Evolutionary conservation across 2,113 vertebrate species (phyloP).

Genomic region (Microtus oregoni): DNA sequence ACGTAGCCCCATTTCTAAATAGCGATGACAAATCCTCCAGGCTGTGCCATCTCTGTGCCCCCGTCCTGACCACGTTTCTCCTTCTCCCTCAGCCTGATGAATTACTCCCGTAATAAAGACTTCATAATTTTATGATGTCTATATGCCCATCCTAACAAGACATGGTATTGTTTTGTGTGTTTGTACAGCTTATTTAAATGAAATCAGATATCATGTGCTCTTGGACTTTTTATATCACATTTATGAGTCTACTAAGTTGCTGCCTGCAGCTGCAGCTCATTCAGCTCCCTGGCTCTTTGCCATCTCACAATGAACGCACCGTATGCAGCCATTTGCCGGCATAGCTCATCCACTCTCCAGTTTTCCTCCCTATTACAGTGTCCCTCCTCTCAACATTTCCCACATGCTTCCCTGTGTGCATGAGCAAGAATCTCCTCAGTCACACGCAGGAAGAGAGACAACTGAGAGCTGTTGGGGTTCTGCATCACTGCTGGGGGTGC

Average conservation of each 20-base stretch:
- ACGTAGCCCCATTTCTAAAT: not conserved
- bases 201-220: not conserved
- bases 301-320: not conserved
- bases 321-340: not conserved
- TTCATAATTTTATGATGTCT: not conserved
- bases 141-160: not conserved
- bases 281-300: not conserved
- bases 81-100: not conserved
- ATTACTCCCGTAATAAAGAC: not conserved
- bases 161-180: not conserved
- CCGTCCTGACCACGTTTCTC: not conserved
- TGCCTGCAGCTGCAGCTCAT: not conserved
- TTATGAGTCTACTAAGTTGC: not conserved
- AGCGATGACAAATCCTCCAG: not conserved
- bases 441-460: not conserved
- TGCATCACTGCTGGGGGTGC: not conserved
- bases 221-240: not conserved
- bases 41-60: not conserved
- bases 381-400: not conserved
- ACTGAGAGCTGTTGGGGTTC: not conserved
- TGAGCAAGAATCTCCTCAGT: not conserved
- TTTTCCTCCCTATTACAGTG: not conserved
- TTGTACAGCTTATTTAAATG: slow-evolving; percentile 23
- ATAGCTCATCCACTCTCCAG: not conserved
- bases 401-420: not conserved